phyloP scores from a whole-genome alignment of 2,113 vertebrate species.

The Prunella himalayana region DNA sequence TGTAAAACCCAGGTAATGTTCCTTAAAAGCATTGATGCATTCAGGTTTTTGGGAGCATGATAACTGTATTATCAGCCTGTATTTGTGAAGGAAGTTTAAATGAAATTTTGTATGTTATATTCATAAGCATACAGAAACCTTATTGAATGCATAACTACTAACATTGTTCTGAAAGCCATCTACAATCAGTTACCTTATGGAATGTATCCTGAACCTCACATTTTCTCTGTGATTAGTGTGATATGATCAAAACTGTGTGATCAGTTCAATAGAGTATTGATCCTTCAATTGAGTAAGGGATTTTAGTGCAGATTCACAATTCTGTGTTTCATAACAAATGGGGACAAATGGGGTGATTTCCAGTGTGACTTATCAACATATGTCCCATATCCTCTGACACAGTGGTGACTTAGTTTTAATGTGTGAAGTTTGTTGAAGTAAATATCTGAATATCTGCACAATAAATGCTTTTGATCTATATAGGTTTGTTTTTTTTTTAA shows the following conservation, averaged over 20 bases:
- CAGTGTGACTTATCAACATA: not conserved
- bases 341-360: not conserved
- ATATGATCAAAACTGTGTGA: accelerated
- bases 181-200: not conserved
- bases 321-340: not conserved
- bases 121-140: not conserved
- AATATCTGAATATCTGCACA: conserved; percentile 18
- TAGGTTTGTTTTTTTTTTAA: no score
- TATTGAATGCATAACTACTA: not conserved
- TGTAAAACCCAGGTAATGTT: not conserved
- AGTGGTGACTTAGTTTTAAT: not conserved
- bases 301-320: not conserved
- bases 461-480: conserved; percentile 25
- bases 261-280: not conserved
- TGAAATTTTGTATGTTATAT: not conserved
- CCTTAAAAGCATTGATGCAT: not conserved
- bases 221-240: not conserved
- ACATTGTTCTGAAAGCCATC: not conserved
- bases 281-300: not conserved
- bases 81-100: not conserved
- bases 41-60: not conserved
- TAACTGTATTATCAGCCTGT: not conserved
- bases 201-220: not conserved
- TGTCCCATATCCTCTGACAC: not conserved
- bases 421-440: not conserved